Base-by-base conservation (phyloP, 2,888 invertebrate species). In the Phytoseiulus persimilis region DNA sequence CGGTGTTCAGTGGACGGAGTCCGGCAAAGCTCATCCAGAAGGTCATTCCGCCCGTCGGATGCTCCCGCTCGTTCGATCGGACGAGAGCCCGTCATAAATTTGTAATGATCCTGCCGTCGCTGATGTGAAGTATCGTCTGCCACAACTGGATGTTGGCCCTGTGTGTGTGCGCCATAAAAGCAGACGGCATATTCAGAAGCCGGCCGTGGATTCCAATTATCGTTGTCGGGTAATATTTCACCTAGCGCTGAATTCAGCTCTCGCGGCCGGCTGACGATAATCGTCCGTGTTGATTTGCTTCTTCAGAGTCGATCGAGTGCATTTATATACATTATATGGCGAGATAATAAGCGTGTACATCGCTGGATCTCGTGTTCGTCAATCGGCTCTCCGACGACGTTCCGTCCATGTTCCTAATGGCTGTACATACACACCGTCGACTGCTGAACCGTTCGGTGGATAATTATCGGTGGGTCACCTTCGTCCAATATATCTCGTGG, bases 301-400 rank as follows among this genome's bases (percentile, higher is more conserved):
- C 65, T 65, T 65, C 65, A 65, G 65, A 65, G 14, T 65, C 65
- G 65, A 65, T 65, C 65, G 65, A 65, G 65, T 65, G 65, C 65
- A 65, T 65, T 65, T 65, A 65, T 65, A 65, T 65, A 65, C 65
- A 65, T 65, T 65, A 65, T 65, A 65, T 65, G 65, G 65, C 65
- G 65, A 65, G 65, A 65, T 65, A 65, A 65, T 65, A 28, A 65
- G 65, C 65, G 65, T 18, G 65, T 65, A 65, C 65, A 65, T 65
- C 65, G 65, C 23, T 14, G 11, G 65, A 28, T 65, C 18, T 23
- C 65, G 18, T 65, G 65, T 65, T 65, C 65, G 14, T 28, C 28
- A 39, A 39, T 65, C 65, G 65, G 14, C 18, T 6, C 46, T 46
- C 46, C 46, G 46, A 23, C 14, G 65, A 6, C 2, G 65, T 39